Conservation (phyloP, 2,797 vertebrate species). For the Hozukius guyotensis region DNA sequence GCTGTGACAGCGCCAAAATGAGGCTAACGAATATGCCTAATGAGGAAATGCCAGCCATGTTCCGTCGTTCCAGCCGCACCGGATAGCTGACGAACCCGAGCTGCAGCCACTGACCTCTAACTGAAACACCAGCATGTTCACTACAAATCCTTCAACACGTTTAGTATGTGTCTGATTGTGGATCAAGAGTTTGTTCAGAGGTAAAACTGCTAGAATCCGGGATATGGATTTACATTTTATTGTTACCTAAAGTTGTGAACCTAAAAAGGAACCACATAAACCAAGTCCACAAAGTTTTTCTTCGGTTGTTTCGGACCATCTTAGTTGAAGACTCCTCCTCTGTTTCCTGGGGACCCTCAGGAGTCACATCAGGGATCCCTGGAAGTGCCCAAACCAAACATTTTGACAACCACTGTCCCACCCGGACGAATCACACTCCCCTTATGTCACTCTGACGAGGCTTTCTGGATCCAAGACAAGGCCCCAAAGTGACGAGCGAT, state of each 20-base stretch:
- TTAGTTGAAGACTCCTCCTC: neutral
- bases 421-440: neutral
- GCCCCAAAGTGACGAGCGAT: neutral
- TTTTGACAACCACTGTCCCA: slow-evolving; percentile 8
- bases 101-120: slow-evolving; percentile 10
- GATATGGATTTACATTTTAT: neutral
- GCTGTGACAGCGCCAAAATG: slow-evolving; percentile 86
- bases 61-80: slow-evolving; percentile 63
- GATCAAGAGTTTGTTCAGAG: neutral
- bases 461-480: neutral
- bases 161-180: no score
- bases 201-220: neutral
- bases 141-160: no score
- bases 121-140: neutral
- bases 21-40: slow-evolving; percentile 84
- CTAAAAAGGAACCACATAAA: neutral
- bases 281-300: neutral
- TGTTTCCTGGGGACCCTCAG: neutral
- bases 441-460: slow-evolving; percentile 20
- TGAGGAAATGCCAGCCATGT: slow-evolving; percentile 76
- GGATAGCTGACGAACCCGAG: neutral
- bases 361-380: neutral
- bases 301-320: neutral
- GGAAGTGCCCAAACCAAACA: neutral
- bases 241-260: neutral